A percentile compares a stretch with the other conserved stretches of the same genome.
These are phyloP conservation scores for Ylistrum balloti DNA, from an alignment of 1,140 invertebrate species.

Conservation along the genomic window DNA sequence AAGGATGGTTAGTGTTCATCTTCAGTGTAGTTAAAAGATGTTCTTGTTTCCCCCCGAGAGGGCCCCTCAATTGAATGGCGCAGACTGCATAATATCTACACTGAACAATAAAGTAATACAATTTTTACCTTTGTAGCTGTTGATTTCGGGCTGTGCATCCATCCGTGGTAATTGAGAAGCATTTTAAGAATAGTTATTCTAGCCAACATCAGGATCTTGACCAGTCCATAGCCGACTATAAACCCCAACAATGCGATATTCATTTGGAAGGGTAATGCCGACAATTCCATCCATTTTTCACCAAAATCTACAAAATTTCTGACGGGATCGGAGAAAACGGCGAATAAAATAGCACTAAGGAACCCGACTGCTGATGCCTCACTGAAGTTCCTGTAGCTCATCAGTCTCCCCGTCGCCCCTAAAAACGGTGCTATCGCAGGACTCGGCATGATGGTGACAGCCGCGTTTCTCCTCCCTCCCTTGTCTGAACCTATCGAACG, in stretches of 20 bases:
- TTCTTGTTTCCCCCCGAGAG: not conserved
- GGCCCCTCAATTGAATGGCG: not conserved
- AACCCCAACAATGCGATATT: slow-evolving; percentile 70
- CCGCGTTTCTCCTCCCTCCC: not conserved
- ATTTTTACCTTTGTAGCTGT: slow-evolving; percentile 67
- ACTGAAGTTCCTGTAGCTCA: slow-evolving; percentile 66
- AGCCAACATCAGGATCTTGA: slow-evolving; percentile 65
- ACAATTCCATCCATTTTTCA: slow-evolving; percentile 72
- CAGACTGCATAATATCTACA: slow-evolving; percentile 6
- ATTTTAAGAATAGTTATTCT: slow-evolving; percentile 67
- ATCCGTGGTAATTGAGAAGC: slow-evolving; percentile 68
- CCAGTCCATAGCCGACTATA: slow-evolving; percentile 68
- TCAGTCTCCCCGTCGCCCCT: slow-evolving; percentile 57
- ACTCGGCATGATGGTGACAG: slow-evolving; percentile 56
- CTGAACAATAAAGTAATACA: not conserved
- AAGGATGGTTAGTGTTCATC: too few species aligned
- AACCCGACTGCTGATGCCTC: slow-evolving; percentile 71
- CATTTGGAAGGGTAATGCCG: slow-evolving; percentile 70
- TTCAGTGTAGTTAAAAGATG: too few species aligned
- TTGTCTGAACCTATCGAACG: not conserved
- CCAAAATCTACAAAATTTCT: slow-evolving; percentile 70
- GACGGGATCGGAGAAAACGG: slow-evolving; percentile 67
- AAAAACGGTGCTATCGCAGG: slow-evolving; percentile 62
- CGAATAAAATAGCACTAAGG: slow-evolving; percentile 68
- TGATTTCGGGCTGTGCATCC: slow-evolving; percentile 69